Evolutionary conservation across 2,113 vertebrate genomes (phyloP).

Genomic region (Grus americana): DNA sequence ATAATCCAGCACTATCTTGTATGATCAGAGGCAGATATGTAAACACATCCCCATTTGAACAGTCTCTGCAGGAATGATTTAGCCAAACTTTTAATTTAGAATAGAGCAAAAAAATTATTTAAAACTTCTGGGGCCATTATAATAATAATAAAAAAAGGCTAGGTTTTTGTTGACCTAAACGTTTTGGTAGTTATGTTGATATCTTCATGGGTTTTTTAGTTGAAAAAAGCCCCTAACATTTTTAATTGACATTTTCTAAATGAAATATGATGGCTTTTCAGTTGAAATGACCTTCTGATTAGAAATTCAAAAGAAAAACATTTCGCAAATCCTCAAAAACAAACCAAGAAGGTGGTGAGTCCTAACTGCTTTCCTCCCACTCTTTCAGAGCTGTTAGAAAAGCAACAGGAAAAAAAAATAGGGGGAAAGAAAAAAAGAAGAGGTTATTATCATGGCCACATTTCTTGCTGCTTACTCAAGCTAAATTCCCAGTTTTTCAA

Average conservation of each 20-base stretch:
- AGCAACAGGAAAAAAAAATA: neutral
- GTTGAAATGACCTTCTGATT: neutral
- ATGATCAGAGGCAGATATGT: slow-evolving; percentile 28
- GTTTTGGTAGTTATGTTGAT: neutral
- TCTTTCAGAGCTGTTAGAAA: slow-evolving; percentile 49
- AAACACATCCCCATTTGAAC: neutral
- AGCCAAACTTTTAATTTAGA: neutral
- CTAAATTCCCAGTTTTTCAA: slow-evolving; percentile 35
- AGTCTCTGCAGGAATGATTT: neutral
- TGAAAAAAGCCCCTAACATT: neutral
- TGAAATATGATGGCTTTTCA: slow-evolving; percentile 1
- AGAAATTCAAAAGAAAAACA: slow-evolving; percentile 10
- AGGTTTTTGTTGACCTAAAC: neutral
- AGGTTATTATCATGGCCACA: slow-evolving; percentile 3
- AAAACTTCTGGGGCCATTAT: neutral
- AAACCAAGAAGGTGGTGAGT: neutral
- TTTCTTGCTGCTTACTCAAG: slow-evolving; percentile 40
- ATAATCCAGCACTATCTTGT: slow-evolving; percentile 39
- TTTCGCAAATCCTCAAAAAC: slow-evolving; percentile 23
- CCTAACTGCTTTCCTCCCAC: slow-evolving; percentile 17
- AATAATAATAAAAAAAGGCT: neutral
- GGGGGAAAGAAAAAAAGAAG: neutral
- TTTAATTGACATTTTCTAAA: slow-evolving; percentile 37
- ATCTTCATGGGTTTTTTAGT: neutral
- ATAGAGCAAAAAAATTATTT: neutral